Base-by-base conservation (phyloP, 1,140 invertebrate genomes). In the Neodiprion virginianus region DNA sequence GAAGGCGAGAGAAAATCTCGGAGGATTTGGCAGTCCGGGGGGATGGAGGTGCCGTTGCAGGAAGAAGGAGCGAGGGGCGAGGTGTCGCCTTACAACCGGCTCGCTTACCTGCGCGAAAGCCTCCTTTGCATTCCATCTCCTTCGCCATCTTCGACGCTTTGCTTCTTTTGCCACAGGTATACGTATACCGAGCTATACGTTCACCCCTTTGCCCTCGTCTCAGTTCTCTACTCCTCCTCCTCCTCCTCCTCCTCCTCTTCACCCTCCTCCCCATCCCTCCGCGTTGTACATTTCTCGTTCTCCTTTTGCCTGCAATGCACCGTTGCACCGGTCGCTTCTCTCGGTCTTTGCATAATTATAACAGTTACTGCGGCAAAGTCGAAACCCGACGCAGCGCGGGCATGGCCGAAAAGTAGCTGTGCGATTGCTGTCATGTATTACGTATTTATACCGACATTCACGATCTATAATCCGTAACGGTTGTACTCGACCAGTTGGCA, bases 51-150 rank as follows among this genome's bases (percentile, higher is more conserved):
- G 28, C 28, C 71, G 47, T 67, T 72, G 69, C 67, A 68, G 17
- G 28, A 48, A 23, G 23, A 28, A 28, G 21, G 68, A 75, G 72
- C 61, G 70, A 23, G 68, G 61, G 21, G 77, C 80, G 84, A 88
- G 86, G 87, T 88, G 87, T 88, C 86, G 87, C 83, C 86, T 88
- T 88, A 88, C 87, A 88, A 88, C 87, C 87, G 87, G 85, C 87
- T 88, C 83, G 80, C 83, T 86, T 86, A 85, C 83, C 83, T 84
- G 85, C 5, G 53, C 82, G 84, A 85, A 84, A 87, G 85, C 82
- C 84, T 86, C 81, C 83, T 88, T 88, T 88, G 87, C 87, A 88
- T 88, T 84, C 87, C 87, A 88, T 88, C 87, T 61, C 53, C 11
- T 61, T 61, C 53, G 53, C 53, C 53, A 61, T 61, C 53, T 61